Base-by-base conservation (phyloP, 1,140 invertebrate species). In the Tetranychus urticae region DNA sequence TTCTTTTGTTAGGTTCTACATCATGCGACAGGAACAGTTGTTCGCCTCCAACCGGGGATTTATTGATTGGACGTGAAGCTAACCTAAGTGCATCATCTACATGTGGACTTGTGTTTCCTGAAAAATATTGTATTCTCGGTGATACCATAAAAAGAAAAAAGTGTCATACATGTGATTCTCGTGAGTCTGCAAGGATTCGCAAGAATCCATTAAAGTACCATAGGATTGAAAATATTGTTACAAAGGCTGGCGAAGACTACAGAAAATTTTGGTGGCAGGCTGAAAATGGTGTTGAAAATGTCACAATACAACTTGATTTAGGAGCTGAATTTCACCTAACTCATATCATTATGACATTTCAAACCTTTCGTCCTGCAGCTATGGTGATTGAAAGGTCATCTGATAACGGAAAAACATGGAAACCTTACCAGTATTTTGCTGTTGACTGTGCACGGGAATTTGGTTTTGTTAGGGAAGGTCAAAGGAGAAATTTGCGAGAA, bases 281-380 rank as follows among this genome's bases (percentile, higher is more conserved):
- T 12, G 83, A 88, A 75, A 94, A 91, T 73, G 91, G 90, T 37
- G 80, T 81, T 65, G 83, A 91, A 75, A 84, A 89, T 72, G 88
- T 90, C n/a, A 82, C 80, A 55, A 83, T 96, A 65, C 84, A 84
- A 71, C 74, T 97, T 59, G 83, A 94, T 71, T 75, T 97, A 71
- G 90, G 93, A 74, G 88, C 89, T 0, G 91, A 96, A 75, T 96
- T 96, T 73, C 89, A 93, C 73, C 89, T 96, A 67, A 96, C 91
- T n/a, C 91, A 96, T 79, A 78, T 96, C 67, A 89, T 94, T 63
- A 91, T 94, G 68, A 86, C 82, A 35, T 96, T 94, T 69, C 90
- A 90, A 71, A 94, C 91, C 1, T 96, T 96, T 74, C 77, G 90
- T 60, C 91, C 91, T n/a, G 85, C 87, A 31, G 88, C 87, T 59